Evolutionary conservation across 2,797 vertebrate species (phyloP).

Genomic region (Artibeus lituratus): DNA sequence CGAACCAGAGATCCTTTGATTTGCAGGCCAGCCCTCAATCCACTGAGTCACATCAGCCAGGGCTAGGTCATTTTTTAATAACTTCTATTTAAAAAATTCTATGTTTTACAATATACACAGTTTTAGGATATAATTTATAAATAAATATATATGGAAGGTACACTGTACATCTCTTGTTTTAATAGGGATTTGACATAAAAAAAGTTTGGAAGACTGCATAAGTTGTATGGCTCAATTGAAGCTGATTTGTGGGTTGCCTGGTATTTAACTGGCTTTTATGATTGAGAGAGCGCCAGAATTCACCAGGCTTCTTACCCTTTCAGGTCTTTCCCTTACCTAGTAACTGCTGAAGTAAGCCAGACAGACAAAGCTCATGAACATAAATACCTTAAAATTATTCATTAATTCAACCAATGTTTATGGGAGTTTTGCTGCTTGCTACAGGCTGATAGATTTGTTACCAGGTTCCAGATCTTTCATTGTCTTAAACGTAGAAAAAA

Average conservation of each 20-base stretch:
- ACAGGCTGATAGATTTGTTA: not conserved
- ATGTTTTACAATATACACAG: not conserved
- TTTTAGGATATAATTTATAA: conserved; percentile 6
- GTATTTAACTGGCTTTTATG: not conserved
- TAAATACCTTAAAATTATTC: conserved; percentile 1
- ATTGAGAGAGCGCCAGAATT: conserved; percentile 15
- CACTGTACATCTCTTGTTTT: not conserved
- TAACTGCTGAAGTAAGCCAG: conserved; percentile 31
- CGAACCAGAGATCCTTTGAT: too few species aligned
- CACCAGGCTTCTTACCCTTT: not conserved
- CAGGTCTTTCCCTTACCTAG: not conserved
- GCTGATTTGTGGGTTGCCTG: not conserved
- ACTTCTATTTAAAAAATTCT: not conserved
- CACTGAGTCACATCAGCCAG: too few species aligned
- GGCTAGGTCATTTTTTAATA: not conserved
- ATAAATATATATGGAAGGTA: not conserved
- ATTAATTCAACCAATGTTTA: conserved; percentile 13
- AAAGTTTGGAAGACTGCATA: not conserved
- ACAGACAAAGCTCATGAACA: not conserved
- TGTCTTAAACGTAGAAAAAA: conserved; percentile 15
- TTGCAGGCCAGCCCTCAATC: too few species aligned
- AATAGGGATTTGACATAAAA: not conserved
- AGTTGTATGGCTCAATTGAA: not conserved
- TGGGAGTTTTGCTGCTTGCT: not conserved
- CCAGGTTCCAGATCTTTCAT: not conserved